A percentile compares a stretch with the other conserved stretches of the same genome.
phyloP scores from a whole-genome alignment of 2,797 vertebrate species.

The Hozukius guyotensis region DNA sequence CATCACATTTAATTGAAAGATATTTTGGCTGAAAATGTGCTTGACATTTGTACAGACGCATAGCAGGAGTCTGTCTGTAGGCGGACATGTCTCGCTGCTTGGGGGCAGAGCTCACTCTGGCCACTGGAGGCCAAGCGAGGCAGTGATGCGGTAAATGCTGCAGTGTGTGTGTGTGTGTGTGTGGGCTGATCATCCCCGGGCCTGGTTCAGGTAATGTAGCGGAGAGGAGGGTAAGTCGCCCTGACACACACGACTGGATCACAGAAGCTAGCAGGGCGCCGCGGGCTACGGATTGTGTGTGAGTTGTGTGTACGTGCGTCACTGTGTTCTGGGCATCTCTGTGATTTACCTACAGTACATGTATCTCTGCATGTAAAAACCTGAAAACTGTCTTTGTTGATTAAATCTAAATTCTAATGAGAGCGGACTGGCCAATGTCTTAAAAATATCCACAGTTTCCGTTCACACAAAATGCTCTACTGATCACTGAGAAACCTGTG shows the following conservation, averaged over 20 bases:
- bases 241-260: conserved; percentile 75
- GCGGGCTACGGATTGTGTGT: conserved; percentile 28
- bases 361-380: conserved; percentile 29
- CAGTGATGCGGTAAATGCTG: conserved; percentile 75
- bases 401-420: neutral
- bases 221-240: conserved; percentile 72
- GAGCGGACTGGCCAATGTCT: neutral
- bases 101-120: conserved; percentile 61
- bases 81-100: conserved; percentile 56
- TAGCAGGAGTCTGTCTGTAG: conserved; percentile 24
- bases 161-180: conserved; percentile 25
- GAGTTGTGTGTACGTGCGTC: neutral
- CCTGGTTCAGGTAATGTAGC: conserved; percentile 78
- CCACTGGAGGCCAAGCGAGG: conserved; percentile 72
- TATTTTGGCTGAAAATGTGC: neutral
- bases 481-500: neutral
- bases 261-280: conserved; percentile 64
- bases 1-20: neutral
- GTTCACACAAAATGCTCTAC: neutral
- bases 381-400: neutral
- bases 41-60: conserved; percentile 25
- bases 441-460: conserved; percentile 3
- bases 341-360: conserved; percentile 21
- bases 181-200: conserved; percentile 75
- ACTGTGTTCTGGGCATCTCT: conserved; percentile 9